These are phyloP conservation scores for Protomyctophum bolini DNA, from an alignment of 2,113 vertebrate genomes.

Conservation along the genomic window DNA sequence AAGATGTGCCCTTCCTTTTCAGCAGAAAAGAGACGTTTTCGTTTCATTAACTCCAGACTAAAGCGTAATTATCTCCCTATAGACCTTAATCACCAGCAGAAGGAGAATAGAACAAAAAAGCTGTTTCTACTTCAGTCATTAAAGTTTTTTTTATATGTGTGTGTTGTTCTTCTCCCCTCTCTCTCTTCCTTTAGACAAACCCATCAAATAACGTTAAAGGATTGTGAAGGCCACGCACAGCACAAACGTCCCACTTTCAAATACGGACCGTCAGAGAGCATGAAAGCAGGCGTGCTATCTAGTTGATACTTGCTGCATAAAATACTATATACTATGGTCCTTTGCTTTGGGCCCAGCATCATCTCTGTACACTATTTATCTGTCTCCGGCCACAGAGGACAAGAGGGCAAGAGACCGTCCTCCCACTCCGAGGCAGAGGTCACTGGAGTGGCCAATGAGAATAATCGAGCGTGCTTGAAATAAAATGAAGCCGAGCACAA, in stretches of 20 bases:
- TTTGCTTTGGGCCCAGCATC: constrained; percentile 18
- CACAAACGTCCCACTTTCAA: constrained; percentile 45
- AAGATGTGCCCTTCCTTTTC: constrained; percentile 74
- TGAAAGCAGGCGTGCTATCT: constrained; percentile 34
- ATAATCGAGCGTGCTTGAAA: constrained; percentile 40
- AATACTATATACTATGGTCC: background rate
- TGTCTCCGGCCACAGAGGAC: background rate
- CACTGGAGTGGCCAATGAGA: constrained; percentile 18
- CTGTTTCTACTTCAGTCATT: constrained; percentile 75
- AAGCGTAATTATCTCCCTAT: constrained; percentile 82
- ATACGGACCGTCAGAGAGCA: constrained; percentile 19
- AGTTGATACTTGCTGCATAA: constrained; percentile 15
- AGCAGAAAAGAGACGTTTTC: constrained; percentile 76
- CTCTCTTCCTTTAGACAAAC: constrained; percentile 58
- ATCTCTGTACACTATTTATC: constrained; percentile 23
- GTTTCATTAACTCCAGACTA: constrained; percentile 82
- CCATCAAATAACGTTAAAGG: constrained; percentile 66
- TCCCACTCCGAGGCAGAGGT: constrained; percentile 7
- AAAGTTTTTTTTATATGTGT: constrained; percentile 48
- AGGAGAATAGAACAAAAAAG: constrained; percentile 73
- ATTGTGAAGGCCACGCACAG: constrained; percentile 23
- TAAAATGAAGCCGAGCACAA: constrained; percentile 36
- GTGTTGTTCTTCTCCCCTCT: constrained; percentile 57
- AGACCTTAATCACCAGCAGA: constrained; percentile 78
- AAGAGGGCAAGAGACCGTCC: background rate